A percentile compares a stretch with the other conserved stretches of the same genome.
phyloP scores from a whole-genome alignment of 2,113 vertebrate species.

The Macaca mulatta region DNA sequence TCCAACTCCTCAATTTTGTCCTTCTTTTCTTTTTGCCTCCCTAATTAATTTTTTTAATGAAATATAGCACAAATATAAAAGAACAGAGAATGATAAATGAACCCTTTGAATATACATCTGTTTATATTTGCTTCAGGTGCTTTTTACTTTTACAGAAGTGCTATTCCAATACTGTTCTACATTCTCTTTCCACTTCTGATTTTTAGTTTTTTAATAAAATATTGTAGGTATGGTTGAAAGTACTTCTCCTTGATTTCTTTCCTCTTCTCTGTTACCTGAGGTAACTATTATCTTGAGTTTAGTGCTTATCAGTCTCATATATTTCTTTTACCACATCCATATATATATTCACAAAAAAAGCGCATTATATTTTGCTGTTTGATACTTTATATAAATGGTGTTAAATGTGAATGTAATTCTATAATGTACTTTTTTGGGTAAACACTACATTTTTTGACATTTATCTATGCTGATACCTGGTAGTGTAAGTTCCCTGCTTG shows the following conservation, averaged over 20 bases:
- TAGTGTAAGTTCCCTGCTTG: neutral
- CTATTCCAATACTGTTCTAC: neutral
- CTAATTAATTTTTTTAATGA: conserved; percentile 48
- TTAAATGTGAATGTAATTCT: neutral
- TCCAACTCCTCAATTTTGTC: neutral
- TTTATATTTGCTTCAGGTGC: conserved; percentile 28
- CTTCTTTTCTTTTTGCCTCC: neutral
- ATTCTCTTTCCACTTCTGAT: neutral
- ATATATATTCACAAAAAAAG: neutral
- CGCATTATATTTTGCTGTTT: neutral
- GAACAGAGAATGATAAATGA: neutral
- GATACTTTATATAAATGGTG: neutral
- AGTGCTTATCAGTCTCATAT: neutral
- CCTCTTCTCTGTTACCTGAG: neutral
- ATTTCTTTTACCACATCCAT: conserved; percentile 10
- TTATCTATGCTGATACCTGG: neutral
- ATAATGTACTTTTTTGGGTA: neutral
- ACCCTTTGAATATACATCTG: neutral
- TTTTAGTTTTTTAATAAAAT: neutral
- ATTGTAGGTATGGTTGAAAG: neutral
- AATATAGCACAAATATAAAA: neutral
- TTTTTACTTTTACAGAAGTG: conserved; percentile 29
- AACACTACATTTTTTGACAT: neutral
- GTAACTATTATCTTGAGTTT: neutral
- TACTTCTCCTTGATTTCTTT: neutral